phyloP scores from a whole-genome alignment of 2,797 vertebrate species.

The Alosa sapidissima region DNA sequence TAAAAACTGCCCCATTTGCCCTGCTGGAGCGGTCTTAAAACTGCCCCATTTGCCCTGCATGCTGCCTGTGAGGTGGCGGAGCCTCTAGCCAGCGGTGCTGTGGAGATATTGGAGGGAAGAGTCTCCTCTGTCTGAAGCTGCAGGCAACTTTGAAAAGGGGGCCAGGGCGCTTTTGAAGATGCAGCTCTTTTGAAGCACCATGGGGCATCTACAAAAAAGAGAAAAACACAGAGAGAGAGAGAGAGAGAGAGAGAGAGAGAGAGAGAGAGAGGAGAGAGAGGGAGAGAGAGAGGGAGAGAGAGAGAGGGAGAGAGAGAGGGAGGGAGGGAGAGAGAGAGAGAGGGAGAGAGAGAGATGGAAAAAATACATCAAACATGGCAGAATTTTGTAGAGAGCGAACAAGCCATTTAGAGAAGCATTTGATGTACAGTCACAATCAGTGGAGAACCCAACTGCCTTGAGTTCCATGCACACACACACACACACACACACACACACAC shows the following conservation, averaged over 20 bases:
- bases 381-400: constrained; percentile 45
- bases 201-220: constrained; percentile 36
- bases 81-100: not conserved
- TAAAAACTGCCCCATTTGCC: not conserved
- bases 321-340: not conserved
- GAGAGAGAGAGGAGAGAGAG: constrained; percentile 14
- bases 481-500: not conserved
- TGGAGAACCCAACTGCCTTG: constrained; percentile 19
- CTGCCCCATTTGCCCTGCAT: not conserved
- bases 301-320: not conserved
- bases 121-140: constrained; percentile 2
- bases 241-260: not conserved
- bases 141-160: constrained; percentile 52
- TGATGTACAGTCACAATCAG: constrained; percentile 54
- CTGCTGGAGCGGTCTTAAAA: not conserved
- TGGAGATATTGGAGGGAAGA: not conserved
- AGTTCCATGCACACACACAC: not conserved
- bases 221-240: constrained; percentile 11
- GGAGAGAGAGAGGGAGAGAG: constrained; percentile 3
- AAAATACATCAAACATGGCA: constrained; percentile 51
- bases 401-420: constrained; percentile 46
- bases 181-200: constrained; percentile 53
- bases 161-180: constrained; percentile 54
- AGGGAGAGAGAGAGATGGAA: not conserved
- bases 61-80: not conserved